Evolutionary conservation across 2,113 vertebrate species (phyloP).

Genomic region (Rousettus leschenaultii): DNA sequence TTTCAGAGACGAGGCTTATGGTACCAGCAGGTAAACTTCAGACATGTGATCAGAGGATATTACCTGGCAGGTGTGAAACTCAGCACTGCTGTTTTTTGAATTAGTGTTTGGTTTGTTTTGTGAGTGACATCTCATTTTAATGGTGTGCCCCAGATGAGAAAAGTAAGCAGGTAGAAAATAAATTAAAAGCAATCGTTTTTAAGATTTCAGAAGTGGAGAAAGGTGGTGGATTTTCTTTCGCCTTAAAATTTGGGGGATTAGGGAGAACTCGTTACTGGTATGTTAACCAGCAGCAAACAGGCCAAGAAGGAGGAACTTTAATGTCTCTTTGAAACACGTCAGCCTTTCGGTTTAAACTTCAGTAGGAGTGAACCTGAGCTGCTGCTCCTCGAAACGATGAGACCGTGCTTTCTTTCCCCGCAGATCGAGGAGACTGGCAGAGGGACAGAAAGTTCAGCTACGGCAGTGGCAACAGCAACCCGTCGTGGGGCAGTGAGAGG

Average conservation of each 20-base stretch:
- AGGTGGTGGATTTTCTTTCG: background rate
- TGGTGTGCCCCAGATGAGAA: background rate
- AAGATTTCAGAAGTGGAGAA: background rate
- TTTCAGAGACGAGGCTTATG: background rate
- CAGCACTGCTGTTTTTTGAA: background rate
- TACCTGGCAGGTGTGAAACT: background rate
- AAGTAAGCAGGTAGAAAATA: background rate
- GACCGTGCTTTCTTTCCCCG: background rate
- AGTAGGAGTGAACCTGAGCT: background rate
- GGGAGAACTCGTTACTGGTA: background rate
- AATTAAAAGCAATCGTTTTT: background rate
- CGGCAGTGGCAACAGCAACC: constrained; percentile 87
- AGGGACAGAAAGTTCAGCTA: constrained; percentile 95
- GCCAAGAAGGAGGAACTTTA: background rate
- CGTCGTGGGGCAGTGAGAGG: constrained; percentile 92
- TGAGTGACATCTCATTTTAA: background rate
- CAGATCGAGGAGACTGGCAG: constrained; percentile 96
- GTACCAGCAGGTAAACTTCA: background rate
- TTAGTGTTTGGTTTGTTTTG: background rate
- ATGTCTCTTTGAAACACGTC: background rate
- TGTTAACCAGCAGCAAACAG: background rate
- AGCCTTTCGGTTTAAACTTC: background rate
- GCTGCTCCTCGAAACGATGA: background rate
- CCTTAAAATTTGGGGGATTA: background rate
- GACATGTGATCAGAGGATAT: background rate